These are phyloP conservation scores for Varroa destructor DNA, from an alignment of 1,140 invertebrate genomes.

Conservation along the genomic window DNA sequence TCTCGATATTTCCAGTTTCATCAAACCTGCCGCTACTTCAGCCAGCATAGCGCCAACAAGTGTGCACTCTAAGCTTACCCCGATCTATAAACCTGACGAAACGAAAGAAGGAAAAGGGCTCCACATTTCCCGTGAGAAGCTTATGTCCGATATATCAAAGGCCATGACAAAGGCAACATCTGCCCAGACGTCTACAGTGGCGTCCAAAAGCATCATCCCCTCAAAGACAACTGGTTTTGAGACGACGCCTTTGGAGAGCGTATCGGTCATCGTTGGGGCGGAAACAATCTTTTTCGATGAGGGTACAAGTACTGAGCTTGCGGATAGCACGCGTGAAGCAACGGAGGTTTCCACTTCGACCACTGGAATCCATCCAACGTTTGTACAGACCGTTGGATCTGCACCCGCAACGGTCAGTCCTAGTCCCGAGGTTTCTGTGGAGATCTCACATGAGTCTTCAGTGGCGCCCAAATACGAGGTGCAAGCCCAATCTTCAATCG, in stretches of 20 bases:
- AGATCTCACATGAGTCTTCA: neutral
- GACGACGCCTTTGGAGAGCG: slow-evolving; percentile 4
- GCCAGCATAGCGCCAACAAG: neutral
- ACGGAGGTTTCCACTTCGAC: no score
- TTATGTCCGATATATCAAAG: slow-evolving; percentile 24
- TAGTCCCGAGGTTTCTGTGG: neutral
- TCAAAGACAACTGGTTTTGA: slow-evolving; percentile 3
- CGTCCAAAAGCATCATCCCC: neutral
- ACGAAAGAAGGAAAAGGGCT: neutral
- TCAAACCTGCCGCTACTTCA: neutral
- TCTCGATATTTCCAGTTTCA: slow-evolving; percentile 23
- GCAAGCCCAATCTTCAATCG: slow-evolving; percentile 18
- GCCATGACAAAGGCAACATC: neutral
- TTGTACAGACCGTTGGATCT: neutral
- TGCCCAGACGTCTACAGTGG: neutral
- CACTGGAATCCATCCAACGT: neutral
- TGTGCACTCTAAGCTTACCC: neutral
- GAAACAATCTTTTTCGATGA: slow-evolving; percentile 34
- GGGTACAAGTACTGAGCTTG: neutral
- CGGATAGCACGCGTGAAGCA: neutral
- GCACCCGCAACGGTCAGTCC: neutral
- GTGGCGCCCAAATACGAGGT: slow-evolving; percentile 2
- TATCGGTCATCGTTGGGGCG: slow-evolving; percentile 32
- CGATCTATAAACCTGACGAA: slow-evolving; percentile 2
- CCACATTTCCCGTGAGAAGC: slow-evolving; percentile 19